These are phyloP conservation scores for Synergus japonicus DNA, from an alignment of 2,888 invertebrate genomes.

Conservation along the genomic window DNA sequence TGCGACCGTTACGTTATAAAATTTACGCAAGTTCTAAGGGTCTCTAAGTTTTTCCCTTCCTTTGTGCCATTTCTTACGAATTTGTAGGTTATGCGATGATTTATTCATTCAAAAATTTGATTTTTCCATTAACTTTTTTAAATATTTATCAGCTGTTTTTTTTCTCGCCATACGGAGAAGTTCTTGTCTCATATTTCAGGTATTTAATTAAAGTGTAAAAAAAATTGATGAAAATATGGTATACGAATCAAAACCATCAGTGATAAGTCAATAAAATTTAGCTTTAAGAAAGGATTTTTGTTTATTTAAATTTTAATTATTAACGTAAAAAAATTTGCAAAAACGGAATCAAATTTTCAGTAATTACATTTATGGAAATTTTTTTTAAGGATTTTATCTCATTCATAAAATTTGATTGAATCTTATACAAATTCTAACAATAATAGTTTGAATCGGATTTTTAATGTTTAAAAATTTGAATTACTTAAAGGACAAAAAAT, in stretches of 20 bases:
- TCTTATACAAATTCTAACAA: not conserved
- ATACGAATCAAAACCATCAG: not conserved
- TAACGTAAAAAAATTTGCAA: not conserved
- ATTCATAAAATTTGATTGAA: not conserved
- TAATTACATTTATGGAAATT: too few relatives aligned
- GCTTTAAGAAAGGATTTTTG: not conserved
- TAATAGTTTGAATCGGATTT: not conserved
- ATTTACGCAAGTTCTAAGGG: not conserved
- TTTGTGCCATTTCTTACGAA: not conserved
- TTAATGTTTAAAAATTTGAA: not conserved
- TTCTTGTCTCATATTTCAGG: not conserved
- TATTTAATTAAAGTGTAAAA: not conserved
- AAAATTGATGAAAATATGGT: not conserved
- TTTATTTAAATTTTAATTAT: not conserved
- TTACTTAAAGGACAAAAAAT: not conserved
- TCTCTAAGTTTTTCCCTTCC: not conserved
- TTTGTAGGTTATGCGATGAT: not conserved
- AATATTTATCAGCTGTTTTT: not conserved
- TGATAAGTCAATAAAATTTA: not conserved
- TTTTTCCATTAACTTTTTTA: not conserved
- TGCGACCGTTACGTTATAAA: constrained; percentile 11
- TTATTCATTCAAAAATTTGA: not conserved
- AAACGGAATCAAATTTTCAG: not conserved
- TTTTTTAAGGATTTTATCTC: not conserved
- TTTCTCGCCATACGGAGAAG: not conserved